Conservation (phyloP, 2,797 vertebrate species). For the Argentina silus region DNA sequence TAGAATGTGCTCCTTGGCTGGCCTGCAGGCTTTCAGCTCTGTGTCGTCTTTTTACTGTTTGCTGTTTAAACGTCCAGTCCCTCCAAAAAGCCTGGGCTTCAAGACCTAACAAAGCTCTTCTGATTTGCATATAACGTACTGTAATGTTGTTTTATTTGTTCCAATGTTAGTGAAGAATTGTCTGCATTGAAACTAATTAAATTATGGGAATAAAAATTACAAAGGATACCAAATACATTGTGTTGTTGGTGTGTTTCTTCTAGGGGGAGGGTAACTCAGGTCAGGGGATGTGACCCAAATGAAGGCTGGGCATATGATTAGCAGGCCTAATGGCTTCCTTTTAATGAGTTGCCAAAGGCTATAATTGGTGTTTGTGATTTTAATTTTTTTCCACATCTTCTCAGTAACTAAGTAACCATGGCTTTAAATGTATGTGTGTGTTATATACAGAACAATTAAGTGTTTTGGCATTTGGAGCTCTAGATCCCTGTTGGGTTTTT, state of each 20-base stretch:
- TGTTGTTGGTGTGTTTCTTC: slow-evolving; percentile 18
- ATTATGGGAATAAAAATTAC: slow-evolving; percentile 89
- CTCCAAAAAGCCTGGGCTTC: slow-evolving; percentile 68
- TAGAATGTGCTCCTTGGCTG: slow-evolving; percentile 70
- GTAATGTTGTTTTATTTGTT: slow-evolving; percentile 76
- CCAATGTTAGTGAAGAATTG: slow-evolving; percentile 78
- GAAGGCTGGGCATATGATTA: too few relatives aligned
- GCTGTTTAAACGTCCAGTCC: slow-evolving; percentile 69
- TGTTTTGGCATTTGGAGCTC: slow-evolving; percentile 35
- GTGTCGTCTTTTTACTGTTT: slow-evolving; percentile 75
- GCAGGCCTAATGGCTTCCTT: too few relatives aligned
- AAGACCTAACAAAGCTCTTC: slow-evolving; percentile 71
- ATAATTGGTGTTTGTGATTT: neutral
- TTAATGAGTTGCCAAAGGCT: neutral
- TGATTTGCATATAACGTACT: slow-evolving; percentile 84
- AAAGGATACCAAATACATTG: slow-evolving; percentile 71
- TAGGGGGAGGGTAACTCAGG: neutral
- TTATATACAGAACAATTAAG: slow-evolving; percentile 39
- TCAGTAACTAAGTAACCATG: neutral
- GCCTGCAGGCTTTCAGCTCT: slow-evolving; percentile 70
- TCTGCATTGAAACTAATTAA: slow-evolving; percentile 82
- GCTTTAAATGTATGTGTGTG: neutral
- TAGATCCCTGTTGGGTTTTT: slow-evolving; percentile 40
- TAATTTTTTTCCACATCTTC: slow-evolving; percentile 46
- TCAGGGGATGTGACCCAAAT: neutral